Base-by-base conservation (phyloP, 2,113 vertebrate species). In the Hiodon alosoides region DNA sequence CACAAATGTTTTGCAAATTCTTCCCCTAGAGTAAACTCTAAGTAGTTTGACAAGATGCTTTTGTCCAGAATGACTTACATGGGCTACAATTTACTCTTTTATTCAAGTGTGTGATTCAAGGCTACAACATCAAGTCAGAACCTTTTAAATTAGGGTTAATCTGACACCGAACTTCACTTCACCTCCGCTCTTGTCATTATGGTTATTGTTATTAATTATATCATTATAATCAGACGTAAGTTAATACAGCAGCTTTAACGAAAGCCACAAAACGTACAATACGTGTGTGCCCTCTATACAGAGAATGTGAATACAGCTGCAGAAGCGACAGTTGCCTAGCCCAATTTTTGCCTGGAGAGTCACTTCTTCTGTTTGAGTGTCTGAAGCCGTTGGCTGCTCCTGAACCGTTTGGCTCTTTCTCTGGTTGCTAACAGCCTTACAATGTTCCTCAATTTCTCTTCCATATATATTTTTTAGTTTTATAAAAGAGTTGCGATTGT, bases 331-430 rank as follows among this genome's bases (percentile, higher is more conserved):
- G 78, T 66, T 74, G 86, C 86, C 85, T 81, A 79, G 86, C 71
- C 92, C 90, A 94, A 96, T 95, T 98, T 98, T 90, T 82, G 93
- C 91, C 83, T 91, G 94, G 91, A 91, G 74, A 90, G 95, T 92
- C 95, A 90, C 90, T 90, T 75, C 88, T 89, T 88, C 85, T 78
- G 93, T 90, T 91, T 83, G 91, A 91, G 94, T 87, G 90, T 93
- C 92, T 93, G 94, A 85, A 94, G 93, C 94, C 93, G 93, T 93
- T 94, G 95, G 94, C 95, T 92, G 94, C 91, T 90, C 81, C 89
- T 87, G 93, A 93, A 91, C 91, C 93, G 93, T 90, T 95, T 93
- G 95, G 94, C 94, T 95, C 93, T 93, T 94, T 94, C 93, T 94
- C 92, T 86, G 93, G 89, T 87, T 92, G 89, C 88, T 87, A 89